Evolutionary conservation across 2,888 invertebrate genomes (phyloP).

Genomic region (Phragmatobia fuliginosa): DNA sequence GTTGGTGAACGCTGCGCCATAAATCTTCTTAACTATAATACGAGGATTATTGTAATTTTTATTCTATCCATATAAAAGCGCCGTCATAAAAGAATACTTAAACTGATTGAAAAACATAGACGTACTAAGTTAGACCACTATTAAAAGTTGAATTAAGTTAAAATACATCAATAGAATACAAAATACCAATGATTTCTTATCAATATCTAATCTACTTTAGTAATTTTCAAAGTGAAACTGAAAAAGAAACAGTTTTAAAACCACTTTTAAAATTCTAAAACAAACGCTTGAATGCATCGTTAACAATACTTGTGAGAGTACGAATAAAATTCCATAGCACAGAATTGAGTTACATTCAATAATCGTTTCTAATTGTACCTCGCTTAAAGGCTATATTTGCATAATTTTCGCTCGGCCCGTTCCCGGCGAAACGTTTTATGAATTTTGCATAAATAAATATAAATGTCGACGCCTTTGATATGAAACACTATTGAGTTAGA

Average conservation of each 20-base stretch:
- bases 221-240: constrained; percentile 15
- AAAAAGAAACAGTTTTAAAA: constrained; percentile 19
- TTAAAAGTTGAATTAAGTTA: not conserved
- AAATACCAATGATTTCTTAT: not conserved
- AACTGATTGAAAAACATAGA: not conserved
- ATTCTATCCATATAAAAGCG: not conserved
- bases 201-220: not conserved
- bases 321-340: constrained; percentile 65
- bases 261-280: constrained; percentile 38
- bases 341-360: constrained; percentile 72
- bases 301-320: constrained; percentile 45
- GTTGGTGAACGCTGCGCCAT: not conserved
- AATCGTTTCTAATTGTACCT: constrained; percentile 80
- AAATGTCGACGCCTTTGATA: constrained; percentile 68
- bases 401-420: constrained; percentile 73
- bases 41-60: too few species aligned
- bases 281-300: constrained; percentile 51
- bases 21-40: too few species aligned
- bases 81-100: not conserved
- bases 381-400: constrained; percentile 78
- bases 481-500: constrained; percentile 68
- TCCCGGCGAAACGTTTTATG: constrained; percentile 72
- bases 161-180: not conserved
- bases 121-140: not conserved
- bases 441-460: constrained; percentile 80